Evolutionary conservation across 2,888 invertebrate genomes (phyloP).

Genomic region (Drosophila ustulata): DNA sequence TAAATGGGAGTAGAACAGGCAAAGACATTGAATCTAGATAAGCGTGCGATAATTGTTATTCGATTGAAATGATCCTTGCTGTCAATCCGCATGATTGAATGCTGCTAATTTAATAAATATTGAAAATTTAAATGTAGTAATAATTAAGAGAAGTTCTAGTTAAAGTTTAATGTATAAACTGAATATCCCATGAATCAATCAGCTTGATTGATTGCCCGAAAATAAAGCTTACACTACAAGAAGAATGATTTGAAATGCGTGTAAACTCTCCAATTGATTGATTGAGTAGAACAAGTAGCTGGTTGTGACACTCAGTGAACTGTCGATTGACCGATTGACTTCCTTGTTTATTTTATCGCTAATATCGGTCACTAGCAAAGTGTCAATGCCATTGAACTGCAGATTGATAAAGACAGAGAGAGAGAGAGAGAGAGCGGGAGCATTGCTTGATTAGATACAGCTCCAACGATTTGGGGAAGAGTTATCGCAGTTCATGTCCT

Average conservation of each 20-base stretch:
- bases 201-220: background rate
- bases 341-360: background rate
- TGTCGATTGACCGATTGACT: conserved; percentile 15
- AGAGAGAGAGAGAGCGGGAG: background rate
- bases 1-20: background rate
- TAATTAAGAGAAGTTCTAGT: no score
- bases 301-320: background rate
- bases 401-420: background rate
- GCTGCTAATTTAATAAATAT: no score
- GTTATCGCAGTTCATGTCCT: conserved; percentile 16
- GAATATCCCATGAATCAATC: no score
- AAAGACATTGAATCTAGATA: background rate
- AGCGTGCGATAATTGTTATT: background rate
- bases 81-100: no score
- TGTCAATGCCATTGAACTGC: background rate
- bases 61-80: no score
- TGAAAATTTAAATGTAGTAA: no score
- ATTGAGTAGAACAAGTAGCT: background rate
- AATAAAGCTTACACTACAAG: background rate
- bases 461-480: background rate
- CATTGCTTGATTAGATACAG: conserved; percentile 5
- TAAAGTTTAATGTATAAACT: no score
- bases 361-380: background rate
- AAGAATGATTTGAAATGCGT: no score
- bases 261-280: no score